Evolutionary conservation across 2,113 vertebrate species (phyloP), one percentile per base, ranked within the genome.

Genomic region (Castor canadensis): DNA sequence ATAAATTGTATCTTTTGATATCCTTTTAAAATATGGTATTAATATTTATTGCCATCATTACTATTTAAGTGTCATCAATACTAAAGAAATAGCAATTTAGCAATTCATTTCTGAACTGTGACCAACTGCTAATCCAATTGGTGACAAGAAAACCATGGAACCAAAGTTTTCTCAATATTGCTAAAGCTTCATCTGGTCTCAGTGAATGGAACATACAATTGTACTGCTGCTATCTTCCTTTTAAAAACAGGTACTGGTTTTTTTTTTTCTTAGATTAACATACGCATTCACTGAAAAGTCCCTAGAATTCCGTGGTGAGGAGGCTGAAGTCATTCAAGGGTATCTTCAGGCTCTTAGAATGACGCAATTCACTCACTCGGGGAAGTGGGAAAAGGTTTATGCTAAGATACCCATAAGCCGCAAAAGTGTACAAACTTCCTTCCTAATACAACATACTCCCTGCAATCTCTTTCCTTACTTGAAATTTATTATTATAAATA

Each of bases 401-500:
- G 66, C 76, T 69, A 94, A 94, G 95, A 96, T n/a, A 91, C 58
- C 93, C 88, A 35, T 85, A 90, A 96, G 94, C 96, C 95, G 91
- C 73, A 76, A 66, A 76, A 89, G 90, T 93, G n/a, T 92, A 40
- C 82, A 95, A 95, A 96, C 95, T 93, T 95, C 94, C 96, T 96
- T 97, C 95, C 92, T 96, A 91, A 96, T 92, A 92, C 96, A 94
- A 28, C 79, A 72, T 56, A 88, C 79, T 91, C 83, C 89, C 84
- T 67, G 62, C 76, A 83, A 72, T 95, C 96, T 95, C 95, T 89
- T 96, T 97, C 95, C 96, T 97, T 96, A 93, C 89, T 97, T 96
- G 79, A 97, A 96, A 97, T 97, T 96, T 96, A 98, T 91, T 94
- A 79, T 94, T 97, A 89, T 97, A 96, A 97, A 97, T 97, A 97